phyloP scores from a whole-genome alignment of 2,888 invertebrate genomes.

The Willowsia nigromaculata region DNA sequence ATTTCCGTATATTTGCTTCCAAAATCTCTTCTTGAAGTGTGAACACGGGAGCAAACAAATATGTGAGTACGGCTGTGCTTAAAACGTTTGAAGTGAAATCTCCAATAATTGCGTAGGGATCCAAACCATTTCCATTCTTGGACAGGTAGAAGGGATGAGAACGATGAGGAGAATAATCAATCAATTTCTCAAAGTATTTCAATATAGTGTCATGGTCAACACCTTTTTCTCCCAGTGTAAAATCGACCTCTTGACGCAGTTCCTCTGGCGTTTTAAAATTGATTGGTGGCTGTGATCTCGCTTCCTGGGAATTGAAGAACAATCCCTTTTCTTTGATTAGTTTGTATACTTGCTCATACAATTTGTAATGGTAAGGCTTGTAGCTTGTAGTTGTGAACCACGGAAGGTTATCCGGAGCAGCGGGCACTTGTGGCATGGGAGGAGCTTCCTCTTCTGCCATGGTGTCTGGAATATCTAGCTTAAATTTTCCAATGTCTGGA shows the following conservation, averaged over 20 bases:
- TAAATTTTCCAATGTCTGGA: no score
- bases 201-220: conserved; percentile 13
- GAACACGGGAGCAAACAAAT: conserved; percentile 69
- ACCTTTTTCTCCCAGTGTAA: conserved; percentile 24
- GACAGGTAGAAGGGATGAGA: conserved; percentile 46
- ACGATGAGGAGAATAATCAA: conserved; percentile 52
- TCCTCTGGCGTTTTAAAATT: conserved; percentile 44
- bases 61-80: conserved; percentile 67
- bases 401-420: not conserved
- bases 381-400: conserved; percentile 26
- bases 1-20: not conserved
- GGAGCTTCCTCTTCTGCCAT: conserved; percentile 17
- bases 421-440: not conserved
- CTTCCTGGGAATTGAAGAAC: conserved; percentile 31
- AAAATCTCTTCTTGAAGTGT: conserved; percentile 70
- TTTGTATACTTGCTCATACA: conserved; percentile 24
- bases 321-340: conserved; percentile 42
- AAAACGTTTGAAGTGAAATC: conserved; percentile 61
- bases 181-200: conserved; percentile 35
- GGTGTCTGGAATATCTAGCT: not conserved
- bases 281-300: conserved; percentile 19
- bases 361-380: conserved; percentile 27
- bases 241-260: conserved; percentile 38
- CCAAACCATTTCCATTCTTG: conserved; percentile 38
- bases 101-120: conserved; percentile 69